Evolutionary conservation across 2,888 invertebrate species (phyloP), one percentile per base, ranked within the genome.

Genomic region (Mesoligia furuncula): DNA sequence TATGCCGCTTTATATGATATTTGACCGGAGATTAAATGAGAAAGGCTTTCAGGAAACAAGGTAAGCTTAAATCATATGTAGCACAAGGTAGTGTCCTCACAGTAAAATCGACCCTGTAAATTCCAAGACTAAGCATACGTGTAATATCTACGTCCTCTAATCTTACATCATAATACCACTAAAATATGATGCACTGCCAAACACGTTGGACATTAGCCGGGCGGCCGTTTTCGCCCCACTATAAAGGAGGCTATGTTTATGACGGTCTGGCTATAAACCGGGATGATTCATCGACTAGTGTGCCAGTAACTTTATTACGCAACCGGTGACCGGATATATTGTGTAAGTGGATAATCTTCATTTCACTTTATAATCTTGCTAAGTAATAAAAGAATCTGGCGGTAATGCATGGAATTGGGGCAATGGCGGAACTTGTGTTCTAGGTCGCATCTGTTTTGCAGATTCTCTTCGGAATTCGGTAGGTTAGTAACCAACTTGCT

Each of bases 191-290:
- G 83, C 83, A 85, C 73, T 82, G 75, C 79, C 85, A 75, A 75
- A 84, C 79, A 82, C 75, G 75, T 51, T 13, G 36, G 71, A 71
- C 85, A 85, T 85, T 75, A 81, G 72, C 74, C 62, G 69, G 69
- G 71, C 75, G 73, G 75, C 85, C 83, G 78, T 79, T 82, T 85
- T 80, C 78, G 74, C 31, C 76, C 77, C 65, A 77, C 88, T 84
- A 87, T 88, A 86, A 87, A 86, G 80, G 83, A 83, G 86, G 61
- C 77, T 36, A 83, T 80, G 83, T 87, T 87, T 87, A 88, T 85
- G 74, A 80, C 85, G 85, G 84, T 84, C 79, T 65, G 74, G 75
- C 83, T 62, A 87, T 87, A 87, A 88, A 88, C 81, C 62, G 59
- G 64, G 74, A 83, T 87, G 87, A 87, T 87, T 87, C 87, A 87